Base-by-base conservation (phyloP, 2,113 vertebrate genomes). In the Sphaerodactylus townsendi region DNA sequence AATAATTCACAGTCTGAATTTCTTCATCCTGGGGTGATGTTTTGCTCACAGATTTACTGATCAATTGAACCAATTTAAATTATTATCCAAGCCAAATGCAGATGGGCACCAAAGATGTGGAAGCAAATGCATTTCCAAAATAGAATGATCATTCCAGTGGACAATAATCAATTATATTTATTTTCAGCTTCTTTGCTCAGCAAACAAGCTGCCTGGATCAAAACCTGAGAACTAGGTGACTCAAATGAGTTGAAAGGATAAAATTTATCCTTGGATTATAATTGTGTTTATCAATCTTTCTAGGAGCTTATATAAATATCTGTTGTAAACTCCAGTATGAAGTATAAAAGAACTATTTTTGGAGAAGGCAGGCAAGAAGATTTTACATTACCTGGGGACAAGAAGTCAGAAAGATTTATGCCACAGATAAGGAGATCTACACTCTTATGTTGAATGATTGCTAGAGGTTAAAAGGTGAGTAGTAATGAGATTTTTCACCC, bases 401-500 rank as follows among this genome's bases (percentile, higher is more conserved):
- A 87, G 8, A 81, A 39, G 65, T 64, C 33, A 59, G 50, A 87
- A 74, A 86, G 72, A 87, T 79, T 39, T 78, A 64, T 39, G 69
- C 59, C 50, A 41, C 1, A 21, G 28, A 62, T 5, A 23, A 25
- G 0, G 23, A 44, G 30, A 65, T 4, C 56, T 71, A 14, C 50
- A 85, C 65, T 62, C 0, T 0, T 28, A 65, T 46, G 41, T 41
- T 19, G 7, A 85, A 71, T n/a, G 62, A 79, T 50, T 79, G 53
- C 25, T 79, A 0, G 35, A 75, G 9, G 85, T 87, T 88, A 56
- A 82, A 90, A 77, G 75, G 64, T 9, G 1, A 66, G 62, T 78
- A 65, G n/a, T 86, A 90, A 76, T 9, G 37, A 80, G 33, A 64
- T 37, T 68, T 83, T 81, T 87, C 84, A 62, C 77, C 30, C 11